Conservation (phyloP, 2,113 vertebrate genomes). For the Corythoichthys haematopterus region DNA sequence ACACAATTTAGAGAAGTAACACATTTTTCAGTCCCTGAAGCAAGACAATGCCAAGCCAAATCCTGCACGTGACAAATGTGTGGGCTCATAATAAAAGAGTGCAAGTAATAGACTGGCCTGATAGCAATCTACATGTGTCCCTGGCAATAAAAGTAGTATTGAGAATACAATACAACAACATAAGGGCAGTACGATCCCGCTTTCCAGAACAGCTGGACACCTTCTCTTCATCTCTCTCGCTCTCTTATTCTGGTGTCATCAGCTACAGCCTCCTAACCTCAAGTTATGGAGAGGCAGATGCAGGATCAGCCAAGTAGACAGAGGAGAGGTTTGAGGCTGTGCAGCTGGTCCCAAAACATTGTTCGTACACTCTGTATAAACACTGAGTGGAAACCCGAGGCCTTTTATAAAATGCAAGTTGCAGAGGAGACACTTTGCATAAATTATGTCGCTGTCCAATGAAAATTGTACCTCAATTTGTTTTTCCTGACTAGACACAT, state of each 20-base stretch:
- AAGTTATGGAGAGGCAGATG: conserved; percentile 24
- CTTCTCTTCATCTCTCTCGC: conserved; percentile 16
- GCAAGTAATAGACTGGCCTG: too few relatives aligned
- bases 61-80: too few relatives aligned
- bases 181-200: background rate
- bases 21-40: too few relatives aligned
- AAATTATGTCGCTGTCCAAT: background rate
- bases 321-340: conserved; percentile 18
- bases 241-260: conserved; percentile 5
- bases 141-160: background rate
- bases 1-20: too few relatives aligned
- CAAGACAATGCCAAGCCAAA: too few relatives aligned
- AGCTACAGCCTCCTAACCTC: conserved; percentile 20
- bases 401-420: background rate
- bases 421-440: background rate
- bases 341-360: conserved; percentile 16
- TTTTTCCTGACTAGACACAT: too few relatives aligned
- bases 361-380: conserved; percentile 32
- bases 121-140: too few relatives aligned
- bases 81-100: too few relatives aligned
- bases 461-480: too few relatives aligned
- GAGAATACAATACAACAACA: background rate
- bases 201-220: background rate
- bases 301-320: conserved; percentile 18
- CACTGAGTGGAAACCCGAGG: conserved; percentile 20